These are phyloP conservation scores for Clarias macrocephalus DNA, from an alignment of 2,113 vertebrate genomes.

Conservation along the genomic window DNA sequence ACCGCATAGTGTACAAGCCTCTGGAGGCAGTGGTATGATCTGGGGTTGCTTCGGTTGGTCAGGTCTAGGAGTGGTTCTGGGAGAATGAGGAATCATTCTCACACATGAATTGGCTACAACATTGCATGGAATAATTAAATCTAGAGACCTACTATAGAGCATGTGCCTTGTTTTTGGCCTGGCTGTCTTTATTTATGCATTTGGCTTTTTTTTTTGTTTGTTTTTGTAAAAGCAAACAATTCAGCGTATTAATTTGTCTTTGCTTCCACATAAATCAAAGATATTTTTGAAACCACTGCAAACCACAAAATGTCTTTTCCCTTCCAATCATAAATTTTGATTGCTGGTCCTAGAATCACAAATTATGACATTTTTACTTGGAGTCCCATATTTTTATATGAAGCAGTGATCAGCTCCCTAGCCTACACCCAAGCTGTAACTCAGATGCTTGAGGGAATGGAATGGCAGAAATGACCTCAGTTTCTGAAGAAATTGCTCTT, in stretches of 20 bases:
- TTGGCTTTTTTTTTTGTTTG: too few relatives aligned
- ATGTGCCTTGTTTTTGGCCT: too few relatives aligned
- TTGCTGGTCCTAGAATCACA: not conserved
- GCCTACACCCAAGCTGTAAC: not conserved
- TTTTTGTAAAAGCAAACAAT: not conserved
- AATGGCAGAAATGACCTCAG: not conserved
- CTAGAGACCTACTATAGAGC: too few relatives aligned
- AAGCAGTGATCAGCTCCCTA: not conserved
- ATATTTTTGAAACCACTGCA: not conserved
- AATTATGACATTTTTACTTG: not conserved
- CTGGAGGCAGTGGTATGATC: too few relatives aligned
- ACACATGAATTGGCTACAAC: too few relatives aligned
- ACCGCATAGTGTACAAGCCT: too few relatives aligned
- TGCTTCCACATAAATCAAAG: not conserved
- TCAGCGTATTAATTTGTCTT: not conserved
- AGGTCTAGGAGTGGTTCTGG: too few relatives aligned
- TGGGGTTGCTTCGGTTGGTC: too few relatives aligned
- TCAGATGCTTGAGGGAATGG: not conserved
- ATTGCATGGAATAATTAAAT: too few relatives aligned
- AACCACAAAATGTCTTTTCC: not conserved
- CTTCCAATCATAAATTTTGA: not conserved
- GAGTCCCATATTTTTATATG: not conserved
- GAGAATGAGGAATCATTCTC: too few relatives aligned
- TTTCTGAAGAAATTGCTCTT: not conserved
- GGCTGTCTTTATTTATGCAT: too few relatives aligned